Evolutionary conservation across 2,797 vertebrate genomes (phyloP), one percentile per base, ranked within the genome.

Genomic region (Champsocephalus gunnari): DNA sequence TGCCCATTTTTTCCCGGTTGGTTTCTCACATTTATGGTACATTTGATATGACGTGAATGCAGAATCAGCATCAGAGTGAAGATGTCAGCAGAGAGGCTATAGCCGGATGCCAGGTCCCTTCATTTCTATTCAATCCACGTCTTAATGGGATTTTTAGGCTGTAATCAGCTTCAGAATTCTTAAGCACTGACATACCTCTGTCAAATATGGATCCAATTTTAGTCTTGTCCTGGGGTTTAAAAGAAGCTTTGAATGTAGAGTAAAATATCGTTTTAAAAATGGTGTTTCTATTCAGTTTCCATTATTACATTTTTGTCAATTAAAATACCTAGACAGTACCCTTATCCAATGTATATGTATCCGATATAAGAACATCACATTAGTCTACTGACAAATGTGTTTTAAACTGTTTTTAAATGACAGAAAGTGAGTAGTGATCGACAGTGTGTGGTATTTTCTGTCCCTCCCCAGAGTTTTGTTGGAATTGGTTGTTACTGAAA

Each of bases 21-120:
- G 77, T 75, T 79, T 71, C 86, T 87, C 58, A 60, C 73, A 84
- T 81, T 84, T 82, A 75, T 85, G 66, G 68, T 77, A 83, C 87
- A 90, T 87, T 74, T 14, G 53, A 75, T 82, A 72, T 77, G 77
- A 87, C 68, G 66, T 83, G 71, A 84, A 88, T 16, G 48, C 11
- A 4, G 74, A 44, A 86, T 86, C 77, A 81, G 73, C 71, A 87
- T 85, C 72, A 63, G 79, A 87, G 82, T 75, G 61, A 81, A 83
- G 59, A 76, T 86, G 84, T 88, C 80, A 85, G 77, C 59, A 64
- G 75, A 85, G 74, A 60, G 61, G 73, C 44, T 34, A 72, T 34
- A 72, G 58, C 69, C 56, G 28, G 55, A 45, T 59, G 66, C 77
- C 80, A 82, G 72, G 65, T 79, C 67, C 68, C 57, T 84, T 81